Conservation (phyloP, 2,888 invertebrate species). For the Cecidostiba fungosa region DNA sequence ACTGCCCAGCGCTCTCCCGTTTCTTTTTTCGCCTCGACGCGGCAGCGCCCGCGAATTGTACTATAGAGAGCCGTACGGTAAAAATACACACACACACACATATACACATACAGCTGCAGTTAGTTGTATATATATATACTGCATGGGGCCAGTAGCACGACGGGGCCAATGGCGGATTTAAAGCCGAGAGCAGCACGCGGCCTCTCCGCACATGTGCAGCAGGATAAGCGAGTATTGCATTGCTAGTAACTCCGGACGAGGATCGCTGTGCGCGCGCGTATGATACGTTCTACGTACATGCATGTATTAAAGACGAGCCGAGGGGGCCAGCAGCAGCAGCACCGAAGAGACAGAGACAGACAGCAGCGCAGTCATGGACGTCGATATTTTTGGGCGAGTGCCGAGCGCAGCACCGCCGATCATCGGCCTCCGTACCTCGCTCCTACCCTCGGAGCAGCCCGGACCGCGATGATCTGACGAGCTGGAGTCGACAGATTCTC, state of each 20-base stretch:
- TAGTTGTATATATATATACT: background rate
- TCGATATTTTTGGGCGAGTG: conserved; percentile 77
- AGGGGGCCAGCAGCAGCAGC: conserved; percentile 57
- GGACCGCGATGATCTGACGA: conserved; percentile 43
- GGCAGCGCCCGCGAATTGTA: background rate
- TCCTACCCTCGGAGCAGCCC: conserved; percentile 47
- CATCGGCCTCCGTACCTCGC: conserved; percentile 45
- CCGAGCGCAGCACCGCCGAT: conserved; percentile 66
- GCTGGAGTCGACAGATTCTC: background rate
- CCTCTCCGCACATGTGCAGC: conserved; percentile 41
- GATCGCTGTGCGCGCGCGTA: background rate
- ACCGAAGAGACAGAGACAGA: conserved; percentile 53
- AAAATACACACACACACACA: conserved; percentile 25
- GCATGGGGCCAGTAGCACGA: background rate
- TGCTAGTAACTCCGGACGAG: background rate
- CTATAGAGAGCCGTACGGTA: background rate
- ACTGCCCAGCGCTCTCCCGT: conserved; percentile 12
- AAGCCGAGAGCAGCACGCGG: conserved; percentile 29
- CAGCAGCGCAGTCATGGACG: conserved; percentile 76
- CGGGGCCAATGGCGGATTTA: conserved; percentile 49
- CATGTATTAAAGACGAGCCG: conserved; percentile 38
- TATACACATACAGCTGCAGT: background rate
- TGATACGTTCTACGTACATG: conserved; percentile 10
- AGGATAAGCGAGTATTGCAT: background rate
- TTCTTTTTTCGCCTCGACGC: conserved; percentile 19